A percentile compares a stretch with the other conserved stretches of the same genome.
Evolutionary conservation across 2,888 invertebrate species (phyloP).

Genomic region (Aleiodes leptofemur): DNA sequence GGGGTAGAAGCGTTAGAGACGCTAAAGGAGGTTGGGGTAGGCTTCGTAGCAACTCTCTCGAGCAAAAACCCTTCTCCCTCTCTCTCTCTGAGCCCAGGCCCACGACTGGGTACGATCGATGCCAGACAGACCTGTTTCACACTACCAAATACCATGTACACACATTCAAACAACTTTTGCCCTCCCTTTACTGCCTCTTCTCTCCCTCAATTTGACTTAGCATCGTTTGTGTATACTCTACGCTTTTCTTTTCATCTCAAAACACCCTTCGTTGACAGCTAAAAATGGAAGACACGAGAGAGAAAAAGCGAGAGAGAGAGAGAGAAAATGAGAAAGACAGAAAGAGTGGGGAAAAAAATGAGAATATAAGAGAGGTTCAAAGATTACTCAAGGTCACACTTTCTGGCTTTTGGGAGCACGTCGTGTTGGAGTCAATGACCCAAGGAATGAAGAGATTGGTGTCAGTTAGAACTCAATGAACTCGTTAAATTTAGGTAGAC

Average conservation of each 20-base stretch:
- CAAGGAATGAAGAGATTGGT: constrained; percentile 40
- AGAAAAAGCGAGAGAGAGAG: neutral
- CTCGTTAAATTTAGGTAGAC: constrained; percentile 34
- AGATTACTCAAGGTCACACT: constrained; percentile 35
- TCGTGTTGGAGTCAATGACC: constrained; percentile 42
- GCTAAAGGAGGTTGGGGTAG: constrained; percentile 72
- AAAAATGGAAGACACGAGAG: constrained; percentile 8
- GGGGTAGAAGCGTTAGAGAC: constrained; percentile 34
- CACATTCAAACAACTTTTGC: constrained; percentile 55
- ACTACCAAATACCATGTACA: constrained; percentile 66
- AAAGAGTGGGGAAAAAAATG: neutral
- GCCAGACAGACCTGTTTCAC: constrained; percentile 74
- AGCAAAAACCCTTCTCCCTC: constrained; percentile 35
- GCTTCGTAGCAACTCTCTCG: constrained; percentile 59
- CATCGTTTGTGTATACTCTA: constrained; percentile 14
- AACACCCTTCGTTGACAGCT: constrained; percentile 1
- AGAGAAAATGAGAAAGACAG: neutral
- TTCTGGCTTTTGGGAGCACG: constrained; percentile 32
- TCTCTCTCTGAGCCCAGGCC: constrained; percentile 54
- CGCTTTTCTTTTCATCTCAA: constrained; percentile 16
- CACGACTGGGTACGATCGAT: constrained; percentile 70
- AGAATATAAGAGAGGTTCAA: neutral
- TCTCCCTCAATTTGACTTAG: constrained; percentile 34
- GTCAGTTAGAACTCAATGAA: constrained; percentile 45
- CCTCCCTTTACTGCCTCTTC: constrained; percentile 20